Evolutionary conservation across 2,113 vertebrate species (phyloP).

Genomic region (Cariama cristata): DNA sequence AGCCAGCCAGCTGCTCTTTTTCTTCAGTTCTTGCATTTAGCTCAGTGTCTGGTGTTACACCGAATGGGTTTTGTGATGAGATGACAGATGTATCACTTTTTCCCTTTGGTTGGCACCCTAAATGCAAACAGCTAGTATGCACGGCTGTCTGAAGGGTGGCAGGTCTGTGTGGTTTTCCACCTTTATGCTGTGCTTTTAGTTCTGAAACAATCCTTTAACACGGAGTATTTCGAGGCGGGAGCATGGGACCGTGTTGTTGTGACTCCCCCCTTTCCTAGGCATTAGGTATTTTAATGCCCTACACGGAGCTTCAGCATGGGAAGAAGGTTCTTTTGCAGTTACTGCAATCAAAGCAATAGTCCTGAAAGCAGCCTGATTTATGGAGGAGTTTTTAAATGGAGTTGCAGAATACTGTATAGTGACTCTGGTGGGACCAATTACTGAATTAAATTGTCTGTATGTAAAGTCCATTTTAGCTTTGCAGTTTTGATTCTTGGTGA

Average conservation of each 20-base stretch:
- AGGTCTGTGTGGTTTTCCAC: background rate
- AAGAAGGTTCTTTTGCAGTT: background rate
- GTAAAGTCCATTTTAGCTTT: background rate
- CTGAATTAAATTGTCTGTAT: background rate
- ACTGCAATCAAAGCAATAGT: background rate
- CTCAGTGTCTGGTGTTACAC: background rate
- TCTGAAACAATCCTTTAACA: background rate
- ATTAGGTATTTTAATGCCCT: background rate
- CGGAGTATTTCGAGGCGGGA: rapidly evolving
- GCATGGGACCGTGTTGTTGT: background rate
- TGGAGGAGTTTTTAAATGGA: background rate
- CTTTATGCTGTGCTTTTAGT: background rate
- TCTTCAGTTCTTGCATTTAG: background rate
- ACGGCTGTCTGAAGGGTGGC: background rate
- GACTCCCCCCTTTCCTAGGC: background rate
- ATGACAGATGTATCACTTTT: background rate
- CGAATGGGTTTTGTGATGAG: background rate
- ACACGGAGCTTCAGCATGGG: background rate
- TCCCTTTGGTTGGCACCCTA: background rate
- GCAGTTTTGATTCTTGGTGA: background rate
- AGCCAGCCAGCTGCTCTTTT: background rate
- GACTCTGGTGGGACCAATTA: background rate
- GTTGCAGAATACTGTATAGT: background rate
- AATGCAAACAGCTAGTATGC: background rate
- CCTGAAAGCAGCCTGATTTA: background rate